Conservation (phyloP, 2,888 invertebrate genomes). For the Acleris laterana region DNA sequence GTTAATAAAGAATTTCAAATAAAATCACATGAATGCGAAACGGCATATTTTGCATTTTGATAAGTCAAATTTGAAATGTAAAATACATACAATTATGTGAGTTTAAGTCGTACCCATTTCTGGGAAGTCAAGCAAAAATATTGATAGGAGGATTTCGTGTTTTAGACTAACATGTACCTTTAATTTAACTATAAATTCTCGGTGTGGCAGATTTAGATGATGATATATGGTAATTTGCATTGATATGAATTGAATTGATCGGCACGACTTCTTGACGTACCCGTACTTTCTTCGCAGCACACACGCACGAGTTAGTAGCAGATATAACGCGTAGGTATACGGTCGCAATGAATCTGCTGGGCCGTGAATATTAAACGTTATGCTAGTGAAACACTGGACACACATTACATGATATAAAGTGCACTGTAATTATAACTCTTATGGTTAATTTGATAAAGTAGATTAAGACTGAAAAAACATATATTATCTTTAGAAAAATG, state of each 20-base stretch:
- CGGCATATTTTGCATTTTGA: too few relatives aligned
- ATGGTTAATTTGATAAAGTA: slow-evolving; percentile 63
- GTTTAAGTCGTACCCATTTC: too few relatives aligned
- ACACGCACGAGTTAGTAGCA: slow-evolving; percentile 11
- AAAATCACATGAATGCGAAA: too few relatives aligned
- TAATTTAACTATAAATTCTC: slow-evolving; percentile 24
- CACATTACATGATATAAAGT: slow-evolving; percentile 68
- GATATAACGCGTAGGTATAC: slow-evolving; percentile 6
- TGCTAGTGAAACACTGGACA: slow-evolving; percentile 64
- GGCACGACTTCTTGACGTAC: background rate
- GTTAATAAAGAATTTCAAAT: too few relatives aligned
- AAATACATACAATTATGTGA: too few relatives aligned
- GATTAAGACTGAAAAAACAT: slow-evolving; percentile 76
- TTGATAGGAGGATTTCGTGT: slow-evolving; percentile 10
- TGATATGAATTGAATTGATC: background rate
- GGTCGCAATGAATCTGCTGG: slow-evolving; percentile 52
- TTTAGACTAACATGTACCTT: slow-evolving; percentile 23
- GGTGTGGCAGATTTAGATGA: slow-evolving; percentile 29
- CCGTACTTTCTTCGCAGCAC: background rate
- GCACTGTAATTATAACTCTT: slow-evolving; percentile 73
- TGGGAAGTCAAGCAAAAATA: too few relatives aligned
- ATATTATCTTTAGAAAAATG: slow-evolving; percentile 56
- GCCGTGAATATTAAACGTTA: slow-evolving; percentile 52
- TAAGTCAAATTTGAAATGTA: too few relatives aligned
- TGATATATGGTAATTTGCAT: background rate